These are phyloP conservation scores for Drosophila funebris DNA, from an alignment of 1,140 invertebrate genomes.

Conservation along the genomic window DNA sequence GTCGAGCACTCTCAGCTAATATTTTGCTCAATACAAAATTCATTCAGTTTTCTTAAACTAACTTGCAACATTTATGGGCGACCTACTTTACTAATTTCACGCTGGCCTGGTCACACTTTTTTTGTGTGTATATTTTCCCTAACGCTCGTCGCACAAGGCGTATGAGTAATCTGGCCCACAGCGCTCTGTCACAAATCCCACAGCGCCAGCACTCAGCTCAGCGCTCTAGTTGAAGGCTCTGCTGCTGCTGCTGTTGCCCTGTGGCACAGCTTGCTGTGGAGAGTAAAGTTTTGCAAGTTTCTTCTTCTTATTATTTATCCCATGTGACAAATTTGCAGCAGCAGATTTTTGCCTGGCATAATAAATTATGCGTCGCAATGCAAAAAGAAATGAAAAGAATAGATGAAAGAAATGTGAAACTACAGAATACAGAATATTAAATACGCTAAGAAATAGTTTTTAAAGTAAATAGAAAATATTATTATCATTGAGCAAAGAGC, in stretches of 20 bases:
- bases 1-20: background rate
- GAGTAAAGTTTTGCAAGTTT: constrained; percentile 61
- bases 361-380: constrained; percentile 66
- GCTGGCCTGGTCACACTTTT: constrained; percentile 59
- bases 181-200: constrained; percentile 49
- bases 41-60: background rate
- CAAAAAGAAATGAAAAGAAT: constrained; percentile 16
- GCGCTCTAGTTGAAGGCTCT: background rate
- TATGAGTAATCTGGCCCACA: constrained; percentile 67
- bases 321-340: constrained; percentile 79
- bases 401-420: background rate
- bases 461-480: too few relatives aligned
- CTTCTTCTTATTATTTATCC: constrained; percentile 75
- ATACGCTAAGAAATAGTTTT: constrained; percentile 1
- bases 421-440: background rate
- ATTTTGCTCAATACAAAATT: background rate
- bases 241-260: background rate
- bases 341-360: constrained; percentile 68
- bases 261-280: constrained; percentile 31
- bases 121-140: constrained; percentile 1
- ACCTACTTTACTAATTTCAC: constrained; percentile 60
- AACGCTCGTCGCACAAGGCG: constrained; percentile 34
- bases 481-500: too few relatives aligned
- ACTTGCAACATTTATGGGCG: background rate
- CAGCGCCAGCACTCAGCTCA: background rate